These are phyloP conservation scores for Boulengeromyrus knoepffleri DNA, from an alignment of 2,113 vertebrate genomes.

Conservation along the genomic window DNA sequence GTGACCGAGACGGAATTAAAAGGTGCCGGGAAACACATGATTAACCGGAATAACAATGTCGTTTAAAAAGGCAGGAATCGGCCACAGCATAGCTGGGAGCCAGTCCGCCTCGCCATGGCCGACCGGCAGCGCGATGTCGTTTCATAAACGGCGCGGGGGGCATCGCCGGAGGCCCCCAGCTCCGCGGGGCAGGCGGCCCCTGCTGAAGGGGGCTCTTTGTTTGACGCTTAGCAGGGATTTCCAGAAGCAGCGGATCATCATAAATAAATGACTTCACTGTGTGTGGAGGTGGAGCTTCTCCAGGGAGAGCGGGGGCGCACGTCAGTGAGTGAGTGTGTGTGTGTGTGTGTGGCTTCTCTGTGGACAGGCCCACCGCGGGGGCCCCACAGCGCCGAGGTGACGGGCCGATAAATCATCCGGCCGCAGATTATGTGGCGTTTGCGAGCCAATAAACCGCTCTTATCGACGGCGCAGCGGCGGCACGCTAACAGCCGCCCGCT, in stretches of 20 bases:
- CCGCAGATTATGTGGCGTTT: neutral
- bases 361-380: neutral
- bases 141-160: neutral
- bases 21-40: neutral
- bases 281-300: conserved; percentile 17
- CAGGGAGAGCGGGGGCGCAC: conserved; percentile 12
- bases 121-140: neutral
- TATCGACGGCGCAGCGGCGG: neutral
- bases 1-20: neutral
- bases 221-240: conserved; percentile 4
- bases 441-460: conserved; percentile 12
- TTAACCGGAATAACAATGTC: neutral
- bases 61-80: neutral
- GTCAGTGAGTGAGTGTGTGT: conserved; percentile 7
- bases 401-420: conserved; percentile 16
- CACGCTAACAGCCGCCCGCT: neutral
- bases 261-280: conserved; percentile 13
- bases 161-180: neutral
- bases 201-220: conserved; percentile 11
- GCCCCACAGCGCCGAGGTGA: neutral
- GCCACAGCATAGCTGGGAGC: neutral
- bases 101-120: neutral
- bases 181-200: neutral
- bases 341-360: neutral
- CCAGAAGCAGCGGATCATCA: conserved; percentile 6